These are phyloP conservation scores for Matsumurasca onukii DNA, from an alignment of 1,140 invertebrate species.

Conservation along the genomic window DNA sequence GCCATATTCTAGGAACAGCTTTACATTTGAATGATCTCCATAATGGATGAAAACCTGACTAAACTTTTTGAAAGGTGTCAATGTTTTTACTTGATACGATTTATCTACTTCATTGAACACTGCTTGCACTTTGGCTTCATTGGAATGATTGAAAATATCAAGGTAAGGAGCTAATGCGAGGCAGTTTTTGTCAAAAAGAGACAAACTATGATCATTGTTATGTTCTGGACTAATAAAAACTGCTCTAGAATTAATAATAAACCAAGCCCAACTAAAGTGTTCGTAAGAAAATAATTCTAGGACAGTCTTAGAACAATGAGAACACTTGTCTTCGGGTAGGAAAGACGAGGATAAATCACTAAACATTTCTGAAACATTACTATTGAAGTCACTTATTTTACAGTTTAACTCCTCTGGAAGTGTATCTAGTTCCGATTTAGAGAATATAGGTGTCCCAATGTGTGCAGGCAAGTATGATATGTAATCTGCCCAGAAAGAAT, in stretches of 20 bases:
- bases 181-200: slow-evolving; percentile 44
- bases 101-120: slow-evolving; percentile 36
- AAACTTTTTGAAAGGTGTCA: slow-evolving; percentile 39
- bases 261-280: slow-evolving; percentile 53
- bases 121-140: slow-evolving; percentile 40
- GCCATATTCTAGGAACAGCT: slow-evolving; percentile 44
- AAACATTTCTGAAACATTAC: slow-evolving; percentile 36
- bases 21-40: slow-evolving; percentile 42
- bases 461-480: slow-evolving; percentile 49
- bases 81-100: slow-evolving; percentile 40
- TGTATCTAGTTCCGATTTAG: slow-evolving; percentile 32
- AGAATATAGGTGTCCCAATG: slow-evolving; percentile 46
- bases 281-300: slow-evolving; percentile 40
- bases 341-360: slow-evolving; percentile 24
- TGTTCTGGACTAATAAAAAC: slow-evolving; percentile 46
- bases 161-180: slow-evolving; percentile 62
- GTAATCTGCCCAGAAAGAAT: slow-evolving; percentile 47
- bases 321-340: slow-evolving; percentile 34
- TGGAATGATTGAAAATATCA: slow-evolving; percentile 62
- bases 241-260: slow-evolving; percentile 60
- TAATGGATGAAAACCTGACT: slow-evolving; percentile 45
- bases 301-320: slow-evolving; percentile 39
- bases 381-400: slow-evolving; percentile 37
- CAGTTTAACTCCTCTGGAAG: slow-evolving; percentile 39
- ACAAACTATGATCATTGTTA: slow-evolving; percentile 36